Conservation (phyloP, 2,888 invertebrate species). For the Drosophila testacea region DNA sequence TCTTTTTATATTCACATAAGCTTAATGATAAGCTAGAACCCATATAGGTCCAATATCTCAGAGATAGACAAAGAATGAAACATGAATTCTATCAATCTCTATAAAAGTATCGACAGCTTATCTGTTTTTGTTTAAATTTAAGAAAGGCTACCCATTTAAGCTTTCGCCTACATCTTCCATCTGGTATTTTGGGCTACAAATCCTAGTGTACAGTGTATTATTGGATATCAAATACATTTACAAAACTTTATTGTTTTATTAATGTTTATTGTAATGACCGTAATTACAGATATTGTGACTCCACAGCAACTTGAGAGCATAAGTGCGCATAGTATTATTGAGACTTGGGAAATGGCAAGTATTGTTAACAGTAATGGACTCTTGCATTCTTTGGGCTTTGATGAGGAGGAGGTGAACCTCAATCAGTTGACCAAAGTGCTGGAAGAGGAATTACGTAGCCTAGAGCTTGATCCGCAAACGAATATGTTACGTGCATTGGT, state of each 20-base stretch:
- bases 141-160: conserved; percentile 4
- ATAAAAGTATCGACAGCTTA: not conserved
- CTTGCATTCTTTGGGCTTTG: conserved; percentile 89
- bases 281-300: conserved; percentile 71
- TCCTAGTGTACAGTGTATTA: conserved; percentile 12
- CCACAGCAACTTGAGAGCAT: conserved; percentile 82
- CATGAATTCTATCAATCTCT: not conserved
- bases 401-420: conserved; percentile 87
- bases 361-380: conserved; percentile 88
- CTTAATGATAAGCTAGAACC: not conserved
- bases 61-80: not conserved
- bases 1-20: not conserved
- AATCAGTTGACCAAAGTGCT: conserved; percentile 88
- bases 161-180: conserved; percentile 30
- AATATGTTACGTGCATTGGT: conserved; percentile 87
- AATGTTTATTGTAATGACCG: not conserved
- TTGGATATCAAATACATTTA: not conserved
- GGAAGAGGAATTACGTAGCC: conserved; percentile 88
- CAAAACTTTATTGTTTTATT: too few relatives aligned
- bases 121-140: not conserved
- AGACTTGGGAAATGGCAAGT: conserved; percentile 91
- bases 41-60: not conserved
- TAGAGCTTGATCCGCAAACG: conserved; percentile 84
- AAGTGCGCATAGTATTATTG: conserved; percentile 87
- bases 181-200: conserved; percentile 67